A percentile compares a stretch with the other conserved stretches of the same genome.
Evolutionary conservation across 2,888 invertebrate genomes (phyloP).

Genomic region (Hypercompe scribonia): DNA sequence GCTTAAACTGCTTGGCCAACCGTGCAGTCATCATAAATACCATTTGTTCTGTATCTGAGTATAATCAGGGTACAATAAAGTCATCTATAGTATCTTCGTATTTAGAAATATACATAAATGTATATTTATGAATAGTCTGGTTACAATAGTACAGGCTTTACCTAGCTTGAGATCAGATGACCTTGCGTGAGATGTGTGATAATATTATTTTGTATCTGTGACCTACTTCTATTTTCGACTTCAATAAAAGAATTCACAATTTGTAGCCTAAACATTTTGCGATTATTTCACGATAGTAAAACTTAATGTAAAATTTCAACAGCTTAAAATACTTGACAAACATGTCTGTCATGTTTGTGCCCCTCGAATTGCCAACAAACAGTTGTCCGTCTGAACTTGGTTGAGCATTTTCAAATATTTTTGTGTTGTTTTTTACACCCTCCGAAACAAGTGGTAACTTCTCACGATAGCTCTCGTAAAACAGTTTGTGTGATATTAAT

Average conservation of each 20-base stretch:
- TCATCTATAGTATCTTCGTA: too few species aligned
- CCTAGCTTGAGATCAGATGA: too few species aligned
- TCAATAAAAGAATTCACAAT: background rate
- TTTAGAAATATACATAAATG: too few species aligned
- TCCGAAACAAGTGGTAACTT: slow-evolving; percentile 75
- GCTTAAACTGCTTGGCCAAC: too few species aligned
- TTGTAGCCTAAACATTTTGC: background rate
- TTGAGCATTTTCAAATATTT: slow-evolving; percentile 34
- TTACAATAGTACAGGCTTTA: too few species aligned
- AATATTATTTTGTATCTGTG: too few species aligned
- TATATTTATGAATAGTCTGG: too few species aligned
- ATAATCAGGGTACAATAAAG: too few species aligned
- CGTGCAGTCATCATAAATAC: too few species aligned
- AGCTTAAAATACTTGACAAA: background rate
- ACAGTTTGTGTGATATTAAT: slow-evolving; percentile 81
- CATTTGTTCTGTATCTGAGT: too few species aligned
- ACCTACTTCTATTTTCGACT: background rate
- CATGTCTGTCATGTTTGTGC: background rate
- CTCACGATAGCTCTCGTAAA: slow-evolving; percentile 77
- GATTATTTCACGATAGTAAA: background rate
- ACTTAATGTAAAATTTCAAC: background rate
- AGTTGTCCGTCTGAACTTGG: slow-evolving; percentile 25
- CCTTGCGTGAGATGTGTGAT: too few species aligned
- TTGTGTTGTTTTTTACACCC: slow-evolving; percentile 73
- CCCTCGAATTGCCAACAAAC: background rate